Percentiles rank a stretch among this genome's conserved stretches.
phyloP scores from a whole-genome alignment of 2,888 invertebrate species.

The Amphipyra berbera region DNA sequence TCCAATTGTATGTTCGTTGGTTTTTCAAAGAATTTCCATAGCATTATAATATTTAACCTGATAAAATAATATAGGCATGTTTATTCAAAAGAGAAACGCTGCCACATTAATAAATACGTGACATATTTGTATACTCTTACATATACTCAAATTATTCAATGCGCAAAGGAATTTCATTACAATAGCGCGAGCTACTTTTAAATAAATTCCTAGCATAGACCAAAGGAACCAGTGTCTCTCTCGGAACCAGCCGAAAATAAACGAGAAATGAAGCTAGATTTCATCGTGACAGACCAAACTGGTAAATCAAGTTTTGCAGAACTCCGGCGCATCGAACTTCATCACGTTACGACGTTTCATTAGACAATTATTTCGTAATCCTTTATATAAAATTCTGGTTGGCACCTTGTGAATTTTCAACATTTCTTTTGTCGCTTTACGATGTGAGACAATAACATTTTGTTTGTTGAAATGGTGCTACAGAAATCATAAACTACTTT shows the following conservation, averaged over 20 bases:
- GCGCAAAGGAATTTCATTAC: constrained; percentile 1
- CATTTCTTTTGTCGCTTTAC: neutral
- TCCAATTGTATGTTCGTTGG: no score
- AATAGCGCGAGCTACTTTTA: neutral
- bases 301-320: constrained; percentile 77
- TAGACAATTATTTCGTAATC: constrained; percentile 48
- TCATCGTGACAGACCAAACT: constrained; percentile 69
- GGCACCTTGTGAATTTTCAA: constrained; percentile 1
- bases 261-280: constrained; percentile 61
- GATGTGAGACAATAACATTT: neutral
- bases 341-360: constrained; percentile 56
- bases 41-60: no score
- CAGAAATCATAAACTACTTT: neutral
- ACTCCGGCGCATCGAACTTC: constrained; percentile 72
- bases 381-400: constrained; percentile 29
- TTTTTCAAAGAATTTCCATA: no score
- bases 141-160: no score
- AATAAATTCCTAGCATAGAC: constrained; percentile 26
- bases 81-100: no score
- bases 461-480: no score
- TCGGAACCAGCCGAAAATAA: constrained; percentile 48
- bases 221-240: constrained; percentile 29
- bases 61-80: no score
- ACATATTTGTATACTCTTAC: no score
- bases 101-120: no score